Conservation (phyloP, 2,113 vertebrate species). For the Scolopax mira region DNA sequence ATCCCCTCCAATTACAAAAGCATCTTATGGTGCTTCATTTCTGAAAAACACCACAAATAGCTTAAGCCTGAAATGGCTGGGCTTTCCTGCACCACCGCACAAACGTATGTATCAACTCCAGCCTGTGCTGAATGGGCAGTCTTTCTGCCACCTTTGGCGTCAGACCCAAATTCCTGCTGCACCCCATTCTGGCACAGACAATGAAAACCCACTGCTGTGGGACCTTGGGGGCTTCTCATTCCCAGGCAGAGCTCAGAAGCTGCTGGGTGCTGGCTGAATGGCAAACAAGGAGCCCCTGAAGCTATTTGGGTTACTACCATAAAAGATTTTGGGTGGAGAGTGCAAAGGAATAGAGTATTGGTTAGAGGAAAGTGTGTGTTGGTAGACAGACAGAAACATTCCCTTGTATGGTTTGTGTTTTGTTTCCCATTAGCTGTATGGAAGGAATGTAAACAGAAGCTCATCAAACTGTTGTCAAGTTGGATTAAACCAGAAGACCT, state of each 20-base stretch:
- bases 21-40: not conserved
- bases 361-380: not conserved
- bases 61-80: not conserved
- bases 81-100: not conserved
- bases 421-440: conserved; percentile 31
- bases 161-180: not conserved
- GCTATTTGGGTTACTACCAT: not conserved
- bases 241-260: not conserved
- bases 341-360: not conserved
- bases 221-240: not conserved
- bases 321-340: not conserved
- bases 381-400: not conserved
- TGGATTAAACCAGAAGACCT: conserved; percentile 16
- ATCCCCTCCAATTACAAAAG: not conserved
- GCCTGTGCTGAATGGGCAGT: not conserved
- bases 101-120: not conserved
- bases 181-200: not conserved
- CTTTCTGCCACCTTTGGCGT: not conserved
- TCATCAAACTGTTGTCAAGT: not conserved
- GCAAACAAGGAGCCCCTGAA: not conserved
- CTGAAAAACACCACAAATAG: not conserved
- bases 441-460: conserved; percentile 46
- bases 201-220: not conserved
- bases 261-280: not conserved
- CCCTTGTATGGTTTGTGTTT: conserved; percentile 35